phyloP scores from a whole-genome alignment of 2,113 vertebrate genomes.

The Odontesthes bonariensis region DNA sequence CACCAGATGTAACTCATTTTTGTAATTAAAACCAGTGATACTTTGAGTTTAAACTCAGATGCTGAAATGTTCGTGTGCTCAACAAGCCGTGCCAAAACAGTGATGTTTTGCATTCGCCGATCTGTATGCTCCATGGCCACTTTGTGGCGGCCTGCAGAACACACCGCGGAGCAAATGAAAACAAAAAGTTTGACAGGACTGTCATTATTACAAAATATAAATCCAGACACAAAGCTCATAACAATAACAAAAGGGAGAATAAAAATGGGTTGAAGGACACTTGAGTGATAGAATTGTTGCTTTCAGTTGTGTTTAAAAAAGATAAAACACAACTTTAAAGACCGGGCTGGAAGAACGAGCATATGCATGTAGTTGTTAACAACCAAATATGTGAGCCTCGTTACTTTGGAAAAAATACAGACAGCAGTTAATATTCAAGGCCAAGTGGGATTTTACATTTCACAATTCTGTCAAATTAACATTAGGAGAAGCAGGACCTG shows the following conservation, averaged over 20 bases:
- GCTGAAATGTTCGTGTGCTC: constrained; percentile 16
- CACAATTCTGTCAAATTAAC: constrained; percentile 13
- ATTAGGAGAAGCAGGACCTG: neutral
- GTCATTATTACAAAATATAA: constrained; percentile 17
- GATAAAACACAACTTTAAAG: constrained; percentile 18
- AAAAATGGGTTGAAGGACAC: constrained; percentile 22
- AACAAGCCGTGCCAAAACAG: neutral
- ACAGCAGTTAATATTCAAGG: constrained; percentile 23
- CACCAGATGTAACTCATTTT: constrained; percentile 56
- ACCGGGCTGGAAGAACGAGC: neutral
- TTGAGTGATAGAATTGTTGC: constrained; percentile 22
- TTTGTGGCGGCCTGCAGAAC: constrained; percentile 4
- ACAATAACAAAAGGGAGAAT: neutral
- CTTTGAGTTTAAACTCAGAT: constrained; percentile 16
- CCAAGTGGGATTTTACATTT: constrained; percentile 31
- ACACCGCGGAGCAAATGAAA: neutral
- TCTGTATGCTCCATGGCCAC: constrained; percentile 12
- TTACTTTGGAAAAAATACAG: constrained; percentile 44
- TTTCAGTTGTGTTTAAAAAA: constrained; percentile 17
- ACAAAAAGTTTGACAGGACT: constrained; percentile 24
- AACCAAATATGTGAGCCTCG: constrained; percentile 37
- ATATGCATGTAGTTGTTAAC: constrained; percentile 15
- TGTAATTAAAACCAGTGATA: constrained; percentile 61
- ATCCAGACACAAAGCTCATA: neutral
- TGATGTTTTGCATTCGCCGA: constrained; percentile 23